Evolutionary conservation across 2,797 vertebrate genomes (phyloP), one percentile per base, ranked within the genome.

Genomic region (Sphenodon punctatus): DNA sequence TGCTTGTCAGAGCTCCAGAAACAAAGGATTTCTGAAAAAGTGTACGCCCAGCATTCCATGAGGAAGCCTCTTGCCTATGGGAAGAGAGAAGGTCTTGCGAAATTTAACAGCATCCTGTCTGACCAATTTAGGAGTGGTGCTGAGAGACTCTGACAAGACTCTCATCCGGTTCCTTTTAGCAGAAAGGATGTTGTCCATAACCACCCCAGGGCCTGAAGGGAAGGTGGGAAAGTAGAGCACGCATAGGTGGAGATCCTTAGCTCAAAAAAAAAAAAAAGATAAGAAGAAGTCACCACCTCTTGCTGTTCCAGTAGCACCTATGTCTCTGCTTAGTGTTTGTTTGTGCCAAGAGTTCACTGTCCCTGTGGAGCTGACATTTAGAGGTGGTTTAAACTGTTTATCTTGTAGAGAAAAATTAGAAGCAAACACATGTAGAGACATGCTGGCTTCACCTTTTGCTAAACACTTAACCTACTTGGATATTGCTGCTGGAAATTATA

Each of bases 41-140:
- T 4, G 2, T 0, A 23, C 32, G 27, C 34, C 69, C 88, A 51
- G 51, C 73, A 91, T 82, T 81, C 67, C 66, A 38, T 27, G 67
- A 63, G 41, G 11, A 67, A 81, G 27, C 70, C 43, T 68, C 75
- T 64, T 66, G 43, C 27, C 61, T 80, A 51, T 80, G 63, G 68
- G 49, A 56, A 74, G 72, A 87, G 68, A 70, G 79, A 77, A 84
- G 10, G n/a, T 77, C 80, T 88, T 90, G 56, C 0, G 1, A 84
- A 88, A 87, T 77, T 66, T 56, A 80, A 69, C 71, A 84, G 23
- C 61, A 27, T 65, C 68, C 67, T 61, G 70, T 88, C 88, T 86
- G 84, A 82, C 38, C 84, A 46, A 89, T 78, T 73, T 75, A 73
- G 70, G 81, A 87, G 72, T 48, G 66, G 82, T 71, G 67, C 80